Base-by-base conservation (phyloP, 2,888 invertebrate genomes). In the Drosophila subquinaria region DNA sequence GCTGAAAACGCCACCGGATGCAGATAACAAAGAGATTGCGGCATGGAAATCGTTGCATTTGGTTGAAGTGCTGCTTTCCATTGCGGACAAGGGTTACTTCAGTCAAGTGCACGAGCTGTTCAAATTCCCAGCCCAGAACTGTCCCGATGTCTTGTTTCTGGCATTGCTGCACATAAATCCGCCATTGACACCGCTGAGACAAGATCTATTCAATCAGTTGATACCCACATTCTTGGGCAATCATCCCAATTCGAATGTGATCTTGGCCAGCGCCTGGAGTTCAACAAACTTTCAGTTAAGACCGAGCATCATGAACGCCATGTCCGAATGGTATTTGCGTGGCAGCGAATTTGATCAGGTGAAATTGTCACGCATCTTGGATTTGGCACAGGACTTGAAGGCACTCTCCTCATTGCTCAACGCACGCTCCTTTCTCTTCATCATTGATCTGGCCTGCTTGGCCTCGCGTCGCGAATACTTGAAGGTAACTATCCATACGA, bases 261-360 rank as follows among this genome's bases (percentile, higher is more conserved):
- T 99, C 74, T 94, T 99, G 62, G 98, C 99, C 93, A 97, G 98
- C 91, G 98, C 98, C 4, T 99, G 99, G 99, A 97, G 98, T 91
- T 95, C 96, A 59, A 96, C 96, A 89, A 95, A 95, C 81, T 94
- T 94, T 17, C 94, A 95, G 60, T 94, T 97, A 59, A 96, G 97
- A 79, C 95, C 96, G 3, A 95, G 97, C 67, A 96, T 99, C 71
- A 98, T 98, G 97, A 97, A 98, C 89, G 96, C 98, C 1, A 99
- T 99, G 98, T 97, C 98, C 0, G 98, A 99, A 78, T 99, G 98
- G 98, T 99, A 99, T 93, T 94, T 96, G 79, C 95, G 96, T 76
- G 98, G 96, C 33, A 77, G 82, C 15, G 98, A 99, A 90, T 96
- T 97, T 89, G 99, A 99, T 93, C 99, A 98, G 92, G 96, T 97